Conservation (phyloP, 2,888 invertebrate species). For the Chrysodeixis includens region DNA sequence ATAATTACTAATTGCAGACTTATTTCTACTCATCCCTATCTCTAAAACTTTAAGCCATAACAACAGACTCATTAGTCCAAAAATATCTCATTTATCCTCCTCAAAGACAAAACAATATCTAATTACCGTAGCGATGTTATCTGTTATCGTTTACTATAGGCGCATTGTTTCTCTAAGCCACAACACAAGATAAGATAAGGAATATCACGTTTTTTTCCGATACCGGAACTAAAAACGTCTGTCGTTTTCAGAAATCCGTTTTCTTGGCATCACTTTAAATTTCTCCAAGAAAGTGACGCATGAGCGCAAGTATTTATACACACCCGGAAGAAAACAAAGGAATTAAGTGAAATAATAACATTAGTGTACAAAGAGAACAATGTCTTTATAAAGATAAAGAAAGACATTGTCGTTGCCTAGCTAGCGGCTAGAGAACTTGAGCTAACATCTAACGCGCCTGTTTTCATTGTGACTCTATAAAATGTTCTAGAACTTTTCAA, state of each 20-base stretch:
- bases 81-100: not conserved
- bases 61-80: not conserved
- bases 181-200: not conserved
- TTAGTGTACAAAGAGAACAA: slow-evolving; percentile 6
- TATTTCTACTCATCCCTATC: not conserved
- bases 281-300: not conserved
- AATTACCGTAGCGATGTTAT: not conserved
- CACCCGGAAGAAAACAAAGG: slow-evolving; percentile 2
- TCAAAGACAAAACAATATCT: not conserved
- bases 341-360: not conserved
- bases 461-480: not conserved
- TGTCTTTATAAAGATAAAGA: not conserved
- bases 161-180: slow-evolving; percentile 1
- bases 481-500: not conserved
- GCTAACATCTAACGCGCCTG: not conserved
- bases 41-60: not conserved
- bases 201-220: not conserved
- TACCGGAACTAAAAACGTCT: not conserved
- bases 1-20: no score
- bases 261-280: not conserved
- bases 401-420: not conserved
- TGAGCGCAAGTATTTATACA: not conserved
- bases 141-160: slow-evolving; percentile 1
- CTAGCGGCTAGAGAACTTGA: not conserved
- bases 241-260: not conserved